Conservation (phyloP, 2,113 vertebrate genomes). For the Dissostichus mawsoni region DNA sequence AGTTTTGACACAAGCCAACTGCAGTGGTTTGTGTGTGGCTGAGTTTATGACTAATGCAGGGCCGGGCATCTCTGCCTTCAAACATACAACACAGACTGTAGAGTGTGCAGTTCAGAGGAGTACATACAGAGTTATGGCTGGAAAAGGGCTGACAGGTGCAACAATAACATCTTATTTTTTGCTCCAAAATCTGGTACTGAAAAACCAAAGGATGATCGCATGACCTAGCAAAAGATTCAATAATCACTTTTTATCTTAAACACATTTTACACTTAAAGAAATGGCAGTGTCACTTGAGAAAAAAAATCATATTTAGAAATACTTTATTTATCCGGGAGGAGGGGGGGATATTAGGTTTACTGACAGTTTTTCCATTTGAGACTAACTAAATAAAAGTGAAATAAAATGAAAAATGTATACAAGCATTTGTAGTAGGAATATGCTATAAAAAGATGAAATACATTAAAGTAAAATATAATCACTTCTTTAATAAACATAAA, state of each 20-base stretch:
- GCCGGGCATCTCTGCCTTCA: conserved; percentile 41
- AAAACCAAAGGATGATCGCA: conserved; percentile 6
- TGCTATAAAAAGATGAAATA: too few species aligned
- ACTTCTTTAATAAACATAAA: too few species aligned
- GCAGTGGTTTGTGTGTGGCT: conserved; percentile 4
- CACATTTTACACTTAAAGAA: background rate
- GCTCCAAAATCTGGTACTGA: conserved; percentile 19
- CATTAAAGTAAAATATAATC: too few species aligned
- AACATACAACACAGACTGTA: conserved; percentile 49
- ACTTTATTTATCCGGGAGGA: too few species aligned
- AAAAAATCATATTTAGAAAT: too few species aligned
- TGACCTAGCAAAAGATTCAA: conserved; percentile 24
- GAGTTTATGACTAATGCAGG: conserved; percentile 54
- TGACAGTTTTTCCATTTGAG: too few species aligned
- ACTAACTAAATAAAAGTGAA: too few species aligned
- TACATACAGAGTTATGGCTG: conserved; percentile 61
- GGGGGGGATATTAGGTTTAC: too few species aligned
- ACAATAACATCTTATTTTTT: conserved; percentile 72
- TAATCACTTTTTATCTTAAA: conserved; percentile 16
- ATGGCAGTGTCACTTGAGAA: too few species aligned
- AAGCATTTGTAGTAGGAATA: too few species aligned
- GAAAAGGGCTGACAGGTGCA: conserved; percentile 68
- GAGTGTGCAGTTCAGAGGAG: conserved; percentile 52
- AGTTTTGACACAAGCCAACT: conserved; percentile 17
- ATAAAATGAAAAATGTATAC: too few species aligned